phyloP scores from a whole-genome alignment of 1,140 invertebrate species.

The Condylostylus longicornis region DNA sequence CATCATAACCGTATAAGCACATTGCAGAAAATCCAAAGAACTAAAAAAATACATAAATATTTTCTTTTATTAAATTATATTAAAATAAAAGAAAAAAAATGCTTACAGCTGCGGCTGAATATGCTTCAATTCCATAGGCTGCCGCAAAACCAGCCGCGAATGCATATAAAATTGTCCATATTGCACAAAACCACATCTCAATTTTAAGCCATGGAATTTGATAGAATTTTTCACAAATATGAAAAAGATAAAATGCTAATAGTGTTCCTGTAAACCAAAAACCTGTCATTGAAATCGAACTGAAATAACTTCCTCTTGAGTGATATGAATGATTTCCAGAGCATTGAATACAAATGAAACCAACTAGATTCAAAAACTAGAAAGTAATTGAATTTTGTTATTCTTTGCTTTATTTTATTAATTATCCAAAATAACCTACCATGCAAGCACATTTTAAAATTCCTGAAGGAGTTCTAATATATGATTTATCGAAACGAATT shows the following conservation, averaged over 20 bases:
- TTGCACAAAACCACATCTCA: conserved; percentile 56
- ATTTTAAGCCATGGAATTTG: conserved; percentile 77
- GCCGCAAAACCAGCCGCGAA: conserved; percentile 49
- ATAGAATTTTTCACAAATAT: conserved; percentile 70
- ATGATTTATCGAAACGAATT: conserved; percentile 55
- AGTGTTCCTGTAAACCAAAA: conserved; percentile 72
- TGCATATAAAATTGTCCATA: conserved; percentile 57
- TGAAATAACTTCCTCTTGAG: conserved; percentile 52
- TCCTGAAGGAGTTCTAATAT: conserved; percentile 54
- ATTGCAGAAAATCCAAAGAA: conserved; percentile 68
- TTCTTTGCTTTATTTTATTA: neutral
- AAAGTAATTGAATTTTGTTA: conserved; percentile 26
- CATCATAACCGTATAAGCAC: conserved; percentile 59
- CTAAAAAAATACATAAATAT: conserved; percentile 36
- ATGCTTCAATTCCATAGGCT: conserved; percentile 38
- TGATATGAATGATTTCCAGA: conserved; percentile 36
- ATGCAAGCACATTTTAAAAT: conserved; percentile 63
- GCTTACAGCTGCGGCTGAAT: conserved; percentile 54
- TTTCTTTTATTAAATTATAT: conserved; percentile 3
- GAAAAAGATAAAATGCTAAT: conserved; percentile 67
- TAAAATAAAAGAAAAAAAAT: conserved; percentile 1
- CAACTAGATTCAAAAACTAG: conserved; percentile 59
- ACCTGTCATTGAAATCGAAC: conserved; percentile 68
- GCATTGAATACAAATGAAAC: conserved; percentile 66
- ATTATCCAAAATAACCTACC: conserved; percentile 41